Conservation (phyloP, 2,113 vertebrate species). For the Syrrhaptes paradoxus region DNA sequence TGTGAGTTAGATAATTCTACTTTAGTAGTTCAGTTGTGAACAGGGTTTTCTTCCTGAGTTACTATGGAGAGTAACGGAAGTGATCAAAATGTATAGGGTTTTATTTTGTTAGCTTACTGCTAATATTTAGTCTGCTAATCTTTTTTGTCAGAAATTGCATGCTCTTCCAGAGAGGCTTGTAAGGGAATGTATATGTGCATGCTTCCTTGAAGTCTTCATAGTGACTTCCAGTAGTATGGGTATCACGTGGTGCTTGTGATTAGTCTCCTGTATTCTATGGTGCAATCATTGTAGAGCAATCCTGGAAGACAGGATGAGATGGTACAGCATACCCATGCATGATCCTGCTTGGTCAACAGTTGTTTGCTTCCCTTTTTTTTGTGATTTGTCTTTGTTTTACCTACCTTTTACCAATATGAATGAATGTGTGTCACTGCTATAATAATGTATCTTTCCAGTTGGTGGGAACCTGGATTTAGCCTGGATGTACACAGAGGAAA, state of each 20-base stretch:
- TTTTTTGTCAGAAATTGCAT: neutral
- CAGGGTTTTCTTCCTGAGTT: neutral
- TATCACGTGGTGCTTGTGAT: neutral
- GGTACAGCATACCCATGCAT: accelerated
- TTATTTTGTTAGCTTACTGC: neutral
- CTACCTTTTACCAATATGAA: neutral
- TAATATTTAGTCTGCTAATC: neutral
- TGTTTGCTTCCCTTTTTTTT: neutral
- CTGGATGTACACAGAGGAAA: neutral
- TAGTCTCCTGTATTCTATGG: neutral
- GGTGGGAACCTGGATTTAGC: neutral
- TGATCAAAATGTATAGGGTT: neutral
- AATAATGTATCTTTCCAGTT: neutral
- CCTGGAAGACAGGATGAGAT: neutral
- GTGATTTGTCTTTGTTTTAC: neutral
- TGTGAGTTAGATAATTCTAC: neutral
- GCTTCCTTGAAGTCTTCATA: neutral
- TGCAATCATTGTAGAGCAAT: neutral
- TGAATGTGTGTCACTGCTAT: neutral
- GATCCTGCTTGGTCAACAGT: neutral
- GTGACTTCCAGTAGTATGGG: neutral
- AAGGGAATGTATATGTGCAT: neutral
- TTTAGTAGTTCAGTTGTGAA: neutral
- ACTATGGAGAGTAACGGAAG: neutral
- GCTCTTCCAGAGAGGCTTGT: neutral